A percentile compares a stretch with the other conserved stretches of the same genome.
Conservation (phyloP, 2,888 invertebrate species). For the Patella pellucida region DNA sequence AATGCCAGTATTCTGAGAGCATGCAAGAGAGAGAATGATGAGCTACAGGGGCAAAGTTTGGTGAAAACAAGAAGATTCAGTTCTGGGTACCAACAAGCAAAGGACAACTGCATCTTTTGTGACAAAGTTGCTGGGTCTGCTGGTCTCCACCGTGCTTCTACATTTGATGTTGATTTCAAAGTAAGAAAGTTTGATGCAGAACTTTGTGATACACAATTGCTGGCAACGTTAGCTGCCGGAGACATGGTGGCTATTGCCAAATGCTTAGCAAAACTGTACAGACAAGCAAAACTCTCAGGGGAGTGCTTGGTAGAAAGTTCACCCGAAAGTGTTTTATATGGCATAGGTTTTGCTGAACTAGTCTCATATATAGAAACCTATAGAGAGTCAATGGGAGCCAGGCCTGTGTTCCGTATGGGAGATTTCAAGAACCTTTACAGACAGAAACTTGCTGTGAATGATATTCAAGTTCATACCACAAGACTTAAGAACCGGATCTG, state of each 20-base stretch:
- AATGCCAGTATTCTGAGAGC: too few species aligned
- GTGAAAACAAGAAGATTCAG: too few species aligned
- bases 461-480: background rate
- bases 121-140: too few species aligned
- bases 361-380: conserved; percentile 26
- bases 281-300: too few species aligned
- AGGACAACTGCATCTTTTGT: background rate
- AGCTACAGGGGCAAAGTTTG: too few species aligned
- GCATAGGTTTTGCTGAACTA: conserved; percentile 25
- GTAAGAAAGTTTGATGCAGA: conserved; percentile 20
- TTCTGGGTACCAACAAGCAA: too few species aligned
- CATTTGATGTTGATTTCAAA: conserved; percentile 7
- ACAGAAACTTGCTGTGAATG: background rate
- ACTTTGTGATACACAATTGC: conserved; percentile 19
- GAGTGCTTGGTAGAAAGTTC: too few species aligned
- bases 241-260: conserved; percentile 31
- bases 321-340: conserved; percentile 7
- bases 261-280: conserved; percentile 22
- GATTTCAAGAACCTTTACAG: conserved; percentile 25
- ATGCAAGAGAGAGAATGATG: too few species aligned
- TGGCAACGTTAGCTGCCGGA: conserved; percentile 32
- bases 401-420: conserved; percentile 23
- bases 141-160: background rate
- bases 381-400: background rate
- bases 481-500: conserved; percentile 20